These are phyloP conservation scores for Rhyacophila brunnea DNA, from an alignment of 1,140 invertebrate species.

Conservation along the genomic window DNA sequence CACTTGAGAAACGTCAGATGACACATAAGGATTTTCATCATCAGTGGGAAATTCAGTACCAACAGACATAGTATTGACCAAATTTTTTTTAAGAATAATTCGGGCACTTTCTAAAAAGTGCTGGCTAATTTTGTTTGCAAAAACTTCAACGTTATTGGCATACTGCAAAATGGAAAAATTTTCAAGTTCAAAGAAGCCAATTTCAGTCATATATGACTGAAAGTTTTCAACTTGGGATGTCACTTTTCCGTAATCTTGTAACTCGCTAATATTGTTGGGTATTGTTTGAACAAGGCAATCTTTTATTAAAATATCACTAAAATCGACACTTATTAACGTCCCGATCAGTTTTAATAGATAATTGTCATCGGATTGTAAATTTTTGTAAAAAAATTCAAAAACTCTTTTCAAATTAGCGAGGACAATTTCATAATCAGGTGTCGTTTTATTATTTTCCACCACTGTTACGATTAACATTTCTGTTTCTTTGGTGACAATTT, in stretches of 20 bases:
- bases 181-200: slow-evolving; percentile 56
- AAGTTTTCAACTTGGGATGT: slow-evolving; percentile 66
- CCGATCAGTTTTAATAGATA: slow-evolving; percentile 65
- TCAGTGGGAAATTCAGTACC: slow-evolving; percentile 39
- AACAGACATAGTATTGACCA: slow-evolving; percentile 72
- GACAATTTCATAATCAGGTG: slow-evolving; percentile 57
- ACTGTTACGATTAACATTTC: slow-evolving; percentile 51
- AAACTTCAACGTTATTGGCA: slow-evolving; percentile 74
- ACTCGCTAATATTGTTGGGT: slow-evolving; percentile 68
- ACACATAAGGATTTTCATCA: slow-evolving; percentile 31
- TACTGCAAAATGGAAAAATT: slow-evolving; percentile 63
- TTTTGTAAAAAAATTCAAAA: slow-evolving; percentile 59
- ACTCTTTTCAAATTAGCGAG: slow-evolving; percentile 61
- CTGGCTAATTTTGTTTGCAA: slow-evolving; percentile 75
- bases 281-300: slow-evolving; percentile 74
- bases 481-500: slow-evolving; percentile 42
- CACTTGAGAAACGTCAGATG: not conserved
- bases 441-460: slow-evolving; percentile 44
- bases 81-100: slow-evolving; percentile 75
- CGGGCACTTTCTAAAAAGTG: slow-evolving; percentile 69
- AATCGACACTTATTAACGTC: slow-evolving; percentile 58
- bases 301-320: slow-evolving; percentile 67
- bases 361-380: slow-evolving; percentile 55
- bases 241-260: slow-evolving; percentile 65
- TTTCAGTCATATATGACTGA: slow-evolving; percentile 61